Percentiles rank a stretch among this genome's conserved stretches.
Evolutionary conservation across 2,888 invertebrate genomes (phyloP).

Genomic region (Flexamia atlantica): DNA sequence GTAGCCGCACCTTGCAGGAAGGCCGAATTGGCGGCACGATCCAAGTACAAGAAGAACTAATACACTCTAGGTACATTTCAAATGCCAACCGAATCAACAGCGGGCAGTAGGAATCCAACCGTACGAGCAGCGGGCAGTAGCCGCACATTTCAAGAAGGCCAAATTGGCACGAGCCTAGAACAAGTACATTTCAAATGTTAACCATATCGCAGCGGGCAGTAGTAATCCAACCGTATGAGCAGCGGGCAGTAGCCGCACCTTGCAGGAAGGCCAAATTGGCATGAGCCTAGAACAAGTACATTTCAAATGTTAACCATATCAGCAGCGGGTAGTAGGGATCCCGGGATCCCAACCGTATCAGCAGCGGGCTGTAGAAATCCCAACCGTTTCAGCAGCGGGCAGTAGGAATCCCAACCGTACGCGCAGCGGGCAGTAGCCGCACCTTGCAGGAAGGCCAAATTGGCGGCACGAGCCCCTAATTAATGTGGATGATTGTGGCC

Average conservation of each 20-base stretch:
- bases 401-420: constrained; percentile 38
- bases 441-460: constrained; percentile 21
- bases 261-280: too few species aligned
- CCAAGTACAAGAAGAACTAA: neutral
- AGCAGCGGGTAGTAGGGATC: neutral
- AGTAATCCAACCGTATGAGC: too few species aligned
- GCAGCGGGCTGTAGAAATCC: constrained; percentile 3
- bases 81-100: too few species aligned
- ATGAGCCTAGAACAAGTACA: too few species aligned
- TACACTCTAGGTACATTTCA: too few species aligned
- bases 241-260: neutral
- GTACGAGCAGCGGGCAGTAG: constrained; percentile 12
- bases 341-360: constrained; percentile 31
- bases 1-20: neutral
- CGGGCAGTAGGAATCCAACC: neutral
- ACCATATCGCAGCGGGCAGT: too few species aligned
- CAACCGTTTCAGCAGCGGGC: constrained; percentile 1
- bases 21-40: constrained; percentile 28
- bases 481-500: constrained; percentile 48
- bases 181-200: too few species aligned
- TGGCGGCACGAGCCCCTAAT: constrained; percentile 23
- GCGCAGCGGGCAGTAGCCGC: constrained; percentile 10
- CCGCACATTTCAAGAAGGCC: constrained; percentile 16
- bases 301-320: constrained; percentile 13
- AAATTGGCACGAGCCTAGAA: constrained; percentile 2